Evolutionary conservation across 2,888 invertebrate species (phyloP), one percentile per base, ranked within the genome.

Genomic region (Branchipolynoe longqiensis): DNA sequence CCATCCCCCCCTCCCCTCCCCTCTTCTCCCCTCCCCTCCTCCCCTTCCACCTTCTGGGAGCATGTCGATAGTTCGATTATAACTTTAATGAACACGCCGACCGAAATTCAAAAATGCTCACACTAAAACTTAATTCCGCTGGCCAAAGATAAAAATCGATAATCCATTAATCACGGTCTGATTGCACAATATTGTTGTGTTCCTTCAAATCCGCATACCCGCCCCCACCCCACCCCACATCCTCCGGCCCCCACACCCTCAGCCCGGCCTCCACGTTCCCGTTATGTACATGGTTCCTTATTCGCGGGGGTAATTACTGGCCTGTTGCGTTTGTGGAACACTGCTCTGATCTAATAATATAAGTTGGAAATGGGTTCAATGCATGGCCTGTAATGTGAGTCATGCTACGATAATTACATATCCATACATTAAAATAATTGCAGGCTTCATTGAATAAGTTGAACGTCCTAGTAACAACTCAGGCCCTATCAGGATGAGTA

Each of bases 21-120:
- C 18, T 12, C 18, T 59, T 4, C 59, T 14, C 28, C 62, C 62
- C 31, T 28, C 28, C 62, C 25, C 62, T 62, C 14, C 22, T 12
- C 28, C n/a, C n/a, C n/a, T n/a, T n/a, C n/a, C n/a, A n/a, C n/a
- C n/a, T n/a, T n/a, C n/a, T n/a, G n/a, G n/a, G 28, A 1, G 2
- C 36, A 12, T 38, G 69, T 69, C 69, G 69, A 69, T 69, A 69
- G 33, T 69, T 38, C 38, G 69, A 69, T 69, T 69, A 69, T 69
- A 69, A 69, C 38, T 69, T n/a, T 69, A 69, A 69, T 69, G 69
- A 69, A 69, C n/a, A n/a, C n/a, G 69, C 18, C 18, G 14, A 14
- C 14, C 69, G 4, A 69, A 62, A 6, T 69, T 69, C 38, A 69
- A 69, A 69, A 69, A 69, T 69, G 12, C n/a, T 4, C 18, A 14